Percentiles rank a stretch among this genome's conserved stretches.
These are phyloP conservation scores for Heliothis peltigera DNA, from an alignment of 2,888 invertebrate genomes.

Conservation along the genomic window DNA sequence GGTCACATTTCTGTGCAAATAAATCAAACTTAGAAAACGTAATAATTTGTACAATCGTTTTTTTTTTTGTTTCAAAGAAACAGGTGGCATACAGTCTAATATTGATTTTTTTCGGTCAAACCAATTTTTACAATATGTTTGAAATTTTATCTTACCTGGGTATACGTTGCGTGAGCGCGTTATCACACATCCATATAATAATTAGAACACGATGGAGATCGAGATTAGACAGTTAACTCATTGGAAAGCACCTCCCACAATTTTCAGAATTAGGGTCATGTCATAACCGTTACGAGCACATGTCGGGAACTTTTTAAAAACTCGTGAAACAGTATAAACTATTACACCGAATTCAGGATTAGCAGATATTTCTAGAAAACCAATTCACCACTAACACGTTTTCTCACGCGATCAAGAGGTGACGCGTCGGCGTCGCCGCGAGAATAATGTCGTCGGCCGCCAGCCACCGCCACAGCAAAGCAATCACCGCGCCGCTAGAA, in stretches of 20 bases:
- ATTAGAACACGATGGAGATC: constrained; percentile 4
- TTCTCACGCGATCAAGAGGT: constrained; percentile 78
- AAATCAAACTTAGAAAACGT: too few species aligned
- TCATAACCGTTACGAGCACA: constrained; percentile 64
- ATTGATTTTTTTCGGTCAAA: constrained; percentile 17
- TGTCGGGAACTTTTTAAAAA: constrained; percentile 52
- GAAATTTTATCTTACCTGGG: constrained; percentile 35
- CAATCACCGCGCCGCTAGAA: constrained; percentile 73
- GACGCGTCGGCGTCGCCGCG: constrained; percentile 84
- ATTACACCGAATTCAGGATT: constrained; percentile 37
- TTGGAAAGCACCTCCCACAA: constrained; percentile 37
- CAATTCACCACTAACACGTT: constrained; percentile 77
- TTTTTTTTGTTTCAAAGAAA: not conserved
- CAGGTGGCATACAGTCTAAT: constrained; percentile 24
- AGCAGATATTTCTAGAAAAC: constrained; percentile 78
- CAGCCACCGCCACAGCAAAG: constrained; percentile 75
- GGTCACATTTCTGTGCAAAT: too few species aligned
- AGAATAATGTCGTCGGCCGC: constrained; percentile 80
- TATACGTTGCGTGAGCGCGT: not conserved
- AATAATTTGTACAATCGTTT: too few species aligned
- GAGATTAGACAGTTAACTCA: constrained; percentile 4
- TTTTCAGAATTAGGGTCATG: constrained; percentile 52
- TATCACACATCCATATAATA: constrained; percentile 26
- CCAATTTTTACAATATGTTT: not conserved
- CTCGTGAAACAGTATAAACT: constrained; percentile 31